Evolutionary conservation across 2,888 invertebrate genomes (phyloP), one percentile per base, ranked within the genome.

Genomic region (Aricia artaxerxes): DNA sequence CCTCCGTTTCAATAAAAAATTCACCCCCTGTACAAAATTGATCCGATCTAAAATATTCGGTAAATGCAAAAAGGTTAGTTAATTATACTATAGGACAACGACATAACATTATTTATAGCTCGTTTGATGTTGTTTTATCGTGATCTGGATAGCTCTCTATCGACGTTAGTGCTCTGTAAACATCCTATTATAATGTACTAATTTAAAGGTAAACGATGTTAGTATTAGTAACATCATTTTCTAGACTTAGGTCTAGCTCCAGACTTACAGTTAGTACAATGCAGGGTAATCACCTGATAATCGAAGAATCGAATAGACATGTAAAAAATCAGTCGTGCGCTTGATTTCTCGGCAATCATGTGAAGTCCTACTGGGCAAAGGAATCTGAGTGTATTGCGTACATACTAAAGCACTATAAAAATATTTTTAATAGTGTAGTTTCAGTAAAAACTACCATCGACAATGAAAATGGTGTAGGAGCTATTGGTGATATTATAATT

Each of bases 41-140:
- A 7, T 24, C 31, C 11, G 31, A 24, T 9, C 31, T 16, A 13
- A 38, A 69, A 38, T 69, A 69, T 69, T 69, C 69, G 69, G 69
- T 38, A 16, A 78, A 78, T 60, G 44, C 35, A 78, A 78, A 81
- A 79, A 80, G 80, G 78, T 77, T 80, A 80, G 73, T 79, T 78
- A 82, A 81, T 81, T 80, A 81, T 79, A 81, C 77, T 79, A 80
- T 81, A 81, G 81, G 82, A 82, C 82, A 81, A 80, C 79, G 82
- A 81, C 82, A 79, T 79, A 78, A 81, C 24, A 81, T 82, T 82
- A 82, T 82, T 82, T 81, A 81, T 82, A 82, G 82, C 73, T 13
- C 61, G 81, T 82, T 82, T 82, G 82, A 82, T 81, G 82, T 82
- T 79, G 78, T n/a, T 82, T 80, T 81, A 80, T 82, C 81, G 82